Evolutionary conservation across 2,113 vertebrate genomes (phyloP), one percentile per base, ranked within the genome.

Genomic region (Oncorhynchus mykiss): DNA sequence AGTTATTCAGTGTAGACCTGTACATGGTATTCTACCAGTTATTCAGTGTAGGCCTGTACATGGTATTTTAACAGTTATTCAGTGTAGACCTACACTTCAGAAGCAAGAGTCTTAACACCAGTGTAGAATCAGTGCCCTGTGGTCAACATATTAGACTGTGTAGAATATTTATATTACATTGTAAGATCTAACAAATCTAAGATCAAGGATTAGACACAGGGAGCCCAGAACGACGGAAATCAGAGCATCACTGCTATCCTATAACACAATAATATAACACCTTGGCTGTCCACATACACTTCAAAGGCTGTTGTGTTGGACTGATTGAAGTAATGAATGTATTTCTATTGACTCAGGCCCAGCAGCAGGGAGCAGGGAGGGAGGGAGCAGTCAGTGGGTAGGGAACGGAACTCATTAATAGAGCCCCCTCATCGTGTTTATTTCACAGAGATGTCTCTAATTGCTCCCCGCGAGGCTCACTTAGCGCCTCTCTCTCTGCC

Each of bases 391-490:
- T 11, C 39, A 45, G 39, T 45, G 12, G 57, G 57, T 31, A 18
- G 11, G 20, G 49, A 77, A 49, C 39, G 66, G 62, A 68, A 60
- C 70, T 85, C 77, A 74, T 72, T 73, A 80, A 65, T 72, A 70
- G 57, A 34, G 48, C 60, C 73, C 72, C 12, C 39, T 59, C 71
- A 45, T 11, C 8, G 12, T 72, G 71, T 67, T 31, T 25, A 14
- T 54, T 82, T 82, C 73, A 49, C 71, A 87, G 39, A 78, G 54
- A 73, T 65, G 69, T 14, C 80, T 51, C 34, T 85, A 87, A 88
- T 86, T 87, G 81, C 79, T 79, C 80, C 39, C 85, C 73, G 39
- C 31, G 84, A 87, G 83, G 67, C 75, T 45, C 29, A 5, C 62
- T 76, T 64, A 24, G 29, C 68, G 65, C 48, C 78, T 45, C 2